These are phyloP conservation scores for Diplosoma virens DNA, from an alignment of 23 tunicate species.

Conservation along the genomic window DNA sequence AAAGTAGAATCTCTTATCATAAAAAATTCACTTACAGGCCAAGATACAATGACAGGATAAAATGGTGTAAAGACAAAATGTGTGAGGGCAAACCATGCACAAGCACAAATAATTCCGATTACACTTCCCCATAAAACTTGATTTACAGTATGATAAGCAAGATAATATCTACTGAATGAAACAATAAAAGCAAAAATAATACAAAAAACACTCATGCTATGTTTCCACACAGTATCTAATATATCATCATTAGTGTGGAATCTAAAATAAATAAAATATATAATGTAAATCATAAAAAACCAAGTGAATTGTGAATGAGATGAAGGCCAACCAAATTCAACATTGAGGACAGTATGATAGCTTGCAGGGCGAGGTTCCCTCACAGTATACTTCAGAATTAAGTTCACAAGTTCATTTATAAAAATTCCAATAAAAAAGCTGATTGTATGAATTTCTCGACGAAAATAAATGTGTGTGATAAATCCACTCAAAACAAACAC, in stretches of 20 bases:
- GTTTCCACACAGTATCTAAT: slow-evolving; percentile 55
- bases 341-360: neutral
- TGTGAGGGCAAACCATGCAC: slow-evolving; percentile 53
- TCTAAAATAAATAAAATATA: slow-evolving; percentile 54
- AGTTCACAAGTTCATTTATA: slow-evolving; percentile 48
- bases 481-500: slow-evolving; percentile 62
- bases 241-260: slow-evolving; percentile 34
- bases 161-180: slow-evolving; percentile 63
- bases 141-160: slow-evolving; percentile 48
- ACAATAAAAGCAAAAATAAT: slow-evolving; percentile 34
- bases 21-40: slow-evolving; percentile 40
- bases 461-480: slow-evolving; percentile 66
- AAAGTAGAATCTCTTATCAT: slow-evolving; percentile 69
- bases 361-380: slow-evolving; percentile 55
- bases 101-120: slow-evolving; percentile 29
- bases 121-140: slow-evolving; percentile 62
- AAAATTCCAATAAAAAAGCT: slow-evolving; percentile 37
- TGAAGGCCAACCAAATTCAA: slow-evolving; percentile 77
- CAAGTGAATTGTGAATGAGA: slow-evolving; percentile 78
- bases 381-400: slow-evolving; percentile 30
- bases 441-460: slow-evolving; percentile 72
- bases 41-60: slow-evolving; percentile 40
- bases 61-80: slow-evolving; percentile 58
- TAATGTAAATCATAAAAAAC: slow-evolving; percentile 56
- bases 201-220: slow-evolving; percentile 32